Conservation (phyloP, 2,113 vertebrate genomes). For the Ceratotherium simum region DNA sequence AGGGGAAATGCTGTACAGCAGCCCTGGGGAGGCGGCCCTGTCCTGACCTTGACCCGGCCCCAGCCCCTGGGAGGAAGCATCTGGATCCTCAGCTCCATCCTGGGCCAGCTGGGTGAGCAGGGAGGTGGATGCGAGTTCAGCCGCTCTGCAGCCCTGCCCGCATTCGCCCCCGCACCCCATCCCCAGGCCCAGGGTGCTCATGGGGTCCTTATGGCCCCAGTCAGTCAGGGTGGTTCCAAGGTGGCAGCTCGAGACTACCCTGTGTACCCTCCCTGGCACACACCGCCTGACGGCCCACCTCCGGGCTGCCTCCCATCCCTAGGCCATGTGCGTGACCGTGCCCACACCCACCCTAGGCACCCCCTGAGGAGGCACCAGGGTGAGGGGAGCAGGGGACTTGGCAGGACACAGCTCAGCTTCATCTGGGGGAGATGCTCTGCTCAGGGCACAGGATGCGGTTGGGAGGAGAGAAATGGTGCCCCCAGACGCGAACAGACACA, state of each 20-base stretch:
- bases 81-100: background rate
- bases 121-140: rapidly evolving
- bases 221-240: background rate
- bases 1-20: background rate
- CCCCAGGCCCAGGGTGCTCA: too few relatives aligned
- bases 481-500: background rate
- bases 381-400: background rate
- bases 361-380: background rate
- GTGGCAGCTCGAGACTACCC: background rate
- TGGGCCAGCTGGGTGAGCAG: background rate
- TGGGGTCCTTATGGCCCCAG: background rate
- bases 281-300: background rate
- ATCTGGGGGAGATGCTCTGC: background rate
- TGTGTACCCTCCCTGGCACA: background rate
- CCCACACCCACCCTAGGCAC: background rate
- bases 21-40: background rate
- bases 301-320: background rate
- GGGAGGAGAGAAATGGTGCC: background rate
- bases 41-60: background rate
- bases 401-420: background rate
- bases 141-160: background rate
- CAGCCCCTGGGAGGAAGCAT: background rate
- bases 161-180: rapidly evolving
- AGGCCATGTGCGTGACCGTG: background rate
- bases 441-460: background rate